phyloP scores from a whole-genome alignment of 2,888 invertebrate species.

The Phyllotreta striolata region DNA sequence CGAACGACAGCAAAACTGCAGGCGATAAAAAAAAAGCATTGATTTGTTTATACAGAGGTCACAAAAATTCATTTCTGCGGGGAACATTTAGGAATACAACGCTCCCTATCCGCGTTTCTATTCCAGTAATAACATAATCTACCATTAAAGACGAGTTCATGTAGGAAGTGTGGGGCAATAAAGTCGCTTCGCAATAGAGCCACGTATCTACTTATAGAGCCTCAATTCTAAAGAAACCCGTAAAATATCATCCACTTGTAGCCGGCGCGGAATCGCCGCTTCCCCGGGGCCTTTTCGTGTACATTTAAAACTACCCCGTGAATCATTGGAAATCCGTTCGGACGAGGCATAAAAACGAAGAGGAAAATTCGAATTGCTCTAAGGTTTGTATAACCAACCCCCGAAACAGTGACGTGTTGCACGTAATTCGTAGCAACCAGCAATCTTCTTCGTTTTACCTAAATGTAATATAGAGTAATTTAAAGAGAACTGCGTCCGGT shows the following conservation, averaged over 20 bases:
- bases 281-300: slow-evolving; percentile 23
- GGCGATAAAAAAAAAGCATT: slow-evolving; percentile 1
- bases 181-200: slow-evolving; percentile 19
- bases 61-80: too few species aligned
- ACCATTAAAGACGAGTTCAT: too few species aligned
- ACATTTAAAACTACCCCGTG: slow-evolving; percentile 30
- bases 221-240: slow-evolving; percentile 22
- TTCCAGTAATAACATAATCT: too few species aligned
- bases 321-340: slow-evolving; percentile 32
- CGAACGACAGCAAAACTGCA: slow-evolving; percentile 16
- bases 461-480: too few species aligned
- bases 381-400: too few species aligned
- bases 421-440: too few species aligned
- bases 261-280: background rate
- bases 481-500: background rate
- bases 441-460: too few species aligned
- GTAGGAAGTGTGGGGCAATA: too few species aligned
- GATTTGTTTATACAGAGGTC: too few species aligned
- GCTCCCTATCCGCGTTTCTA: too few species aligned
- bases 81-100: too few species aligned
- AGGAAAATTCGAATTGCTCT: background rate
- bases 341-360: slow-evolving; percentile 22
- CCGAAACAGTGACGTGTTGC: background rate
- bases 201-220: slow-evolving; percentile 23
- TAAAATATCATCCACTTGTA: slow-evolving; percentile 17